These are phyloP conservation scores for Pitta sordida DNA, from an alignment of 2,113 vertebrate genomes.

Conservation along the genomic window DNA sequence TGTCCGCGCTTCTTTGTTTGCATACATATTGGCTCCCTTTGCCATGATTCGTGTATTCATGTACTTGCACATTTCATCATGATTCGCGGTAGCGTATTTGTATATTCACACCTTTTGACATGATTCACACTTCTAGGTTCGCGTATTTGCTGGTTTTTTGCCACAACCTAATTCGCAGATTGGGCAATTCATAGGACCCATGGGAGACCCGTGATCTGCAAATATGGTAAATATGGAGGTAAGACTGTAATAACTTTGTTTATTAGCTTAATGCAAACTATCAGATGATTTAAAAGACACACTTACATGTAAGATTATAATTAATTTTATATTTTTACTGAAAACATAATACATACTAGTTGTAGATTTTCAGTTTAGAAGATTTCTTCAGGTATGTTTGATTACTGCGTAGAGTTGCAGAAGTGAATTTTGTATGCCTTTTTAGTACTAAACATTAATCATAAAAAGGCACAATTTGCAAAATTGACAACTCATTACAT, in stretches of 20 bases:
- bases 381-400: background rate
- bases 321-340: background rate
- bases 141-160: too few relatives aligned
- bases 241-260: background rate
- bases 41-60: too few relatives aligned
- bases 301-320: background rate
- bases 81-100: too few relatives aligned
- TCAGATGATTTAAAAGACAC: background rate
- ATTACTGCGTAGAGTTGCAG: background rate
- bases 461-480: background rate
- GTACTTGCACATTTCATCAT: too few relatives aligned
- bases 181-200: too few relatives aligned
- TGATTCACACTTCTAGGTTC: too few relatives aligned
- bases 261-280: background rate
- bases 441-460: background rate
- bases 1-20: too few relatives aligned
- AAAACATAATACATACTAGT: background rate
- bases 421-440: background rate
- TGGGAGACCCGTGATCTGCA: too few relatives aligned
- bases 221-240: too few relatives aligned
- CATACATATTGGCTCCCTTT: too few relatives aligned
- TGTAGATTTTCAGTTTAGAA: background rate
- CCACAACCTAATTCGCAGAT: too few relatives aligned
- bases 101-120: too few relatives aligned
- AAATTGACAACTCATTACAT: background rate